Evolutionary conservation across 2,888 invertebrate species (phyloP).

Genomic region (Ectemnius cavifrons): DNA sequence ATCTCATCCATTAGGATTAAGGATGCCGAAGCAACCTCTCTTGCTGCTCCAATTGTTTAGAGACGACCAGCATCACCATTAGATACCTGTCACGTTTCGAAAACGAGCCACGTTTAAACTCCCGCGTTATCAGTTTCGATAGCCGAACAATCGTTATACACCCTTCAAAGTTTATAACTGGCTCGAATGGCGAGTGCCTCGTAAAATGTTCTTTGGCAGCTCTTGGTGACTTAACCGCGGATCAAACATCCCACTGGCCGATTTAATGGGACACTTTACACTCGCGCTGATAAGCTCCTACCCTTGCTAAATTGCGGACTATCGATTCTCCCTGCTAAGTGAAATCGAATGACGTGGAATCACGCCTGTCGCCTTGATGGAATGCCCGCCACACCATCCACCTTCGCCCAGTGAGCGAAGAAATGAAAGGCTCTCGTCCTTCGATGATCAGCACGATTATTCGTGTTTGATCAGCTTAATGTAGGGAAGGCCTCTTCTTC

Average conservation of each 20-base stretch:
- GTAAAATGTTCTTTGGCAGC: slow-evolving; percentile 16
- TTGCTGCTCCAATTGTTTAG: slow-evolving; percentile 44
- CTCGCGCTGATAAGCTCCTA: no score
- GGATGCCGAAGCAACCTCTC: slow-evolving; percentile 27
- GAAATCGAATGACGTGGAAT: not conserved
- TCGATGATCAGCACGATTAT: no score
- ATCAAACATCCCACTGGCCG: not conserved
- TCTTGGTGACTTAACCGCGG: no score
- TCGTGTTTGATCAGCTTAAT: no score
- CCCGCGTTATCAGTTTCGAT: slow-evolving; percentile 38
- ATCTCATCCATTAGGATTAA: slow-evolving; percentile 71
- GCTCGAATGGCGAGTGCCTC: slow-evolving; percentile 14
- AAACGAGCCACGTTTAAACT: slow-evolving; percentile 47
- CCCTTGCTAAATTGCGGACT: no score
- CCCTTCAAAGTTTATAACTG: slow-evolving; percentile 57
- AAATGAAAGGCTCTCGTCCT: not conserved
- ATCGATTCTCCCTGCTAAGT: not conserved
- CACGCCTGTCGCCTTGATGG: slow-evolving; percentile 1
- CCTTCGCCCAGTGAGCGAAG: not conserved
- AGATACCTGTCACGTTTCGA: slow-evolving; percentile 36
- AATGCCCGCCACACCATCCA: not conserved
- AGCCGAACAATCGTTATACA: slow-evolving; percentile 26
- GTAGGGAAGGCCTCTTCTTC: no score
- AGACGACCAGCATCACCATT: slow-evolving; percentile 22
- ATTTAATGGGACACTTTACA: not conserved